Evolutionary conservation across 2,113 vertebrate genomes (phyloP), one percentile per base, ranked within the genome.

Genomic region (Corythornis madagascariensis): DNA sequence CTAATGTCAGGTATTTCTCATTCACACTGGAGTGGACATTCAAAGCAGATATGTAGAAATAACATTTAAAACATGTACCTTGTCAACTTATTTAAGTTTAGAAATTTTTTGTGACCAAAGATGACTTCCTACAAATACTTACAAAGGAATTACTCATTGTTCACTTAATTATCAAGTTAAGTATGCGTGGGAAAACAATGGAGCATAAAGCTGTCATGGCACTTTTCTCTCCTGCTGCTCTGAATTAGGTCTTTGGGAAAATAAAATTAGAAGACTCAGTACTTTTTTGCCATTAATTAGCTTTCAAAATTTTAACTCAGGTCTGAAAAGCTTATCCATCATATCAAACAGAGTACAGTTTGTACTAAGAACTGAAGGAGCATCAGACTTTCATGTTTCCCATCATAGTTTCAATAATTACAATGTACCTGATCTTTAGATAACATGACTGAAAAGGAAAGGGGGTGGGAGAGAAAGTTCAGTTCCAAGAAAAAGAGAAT

Each of bases 281-380:
- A 64, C 66, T 85, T 78, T 76, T 75, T 73, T 76, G 48, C 31
- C n/a, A 42, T 87, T 89, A 93, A 83, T 89, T 85, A 86, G 29
- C 83, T 91, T 80, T 79, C 56, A 88, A 55, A 83, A 11, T 89
- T 91, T 92, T 85, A 90, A 88, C 25, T 48, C 5, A 13, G 22
- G 21, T 38, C 43, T 79, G 31, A 93, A 92, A 88, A 38, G 29
- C 50, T 65, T 66, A 67, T 79, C 86, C 71, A 81, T 76, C 45
- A 70, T 7, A 87, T 26, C 19, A 28, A 80, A 53, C 14, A 61
- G 42, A 72, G 83, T 33, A 96, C 89, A 56, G 8, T n/a, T 53
- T 73, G 87, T 92, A 67, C 81, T 38, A 93, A 88, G n/a, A 89
- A 76, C 42, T 88, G 70, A 83, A 90, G 45, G 24, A 85, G 38